Conservation (phyloP, 23 tunicate genomes). For the Corella eumyota region DNA sequence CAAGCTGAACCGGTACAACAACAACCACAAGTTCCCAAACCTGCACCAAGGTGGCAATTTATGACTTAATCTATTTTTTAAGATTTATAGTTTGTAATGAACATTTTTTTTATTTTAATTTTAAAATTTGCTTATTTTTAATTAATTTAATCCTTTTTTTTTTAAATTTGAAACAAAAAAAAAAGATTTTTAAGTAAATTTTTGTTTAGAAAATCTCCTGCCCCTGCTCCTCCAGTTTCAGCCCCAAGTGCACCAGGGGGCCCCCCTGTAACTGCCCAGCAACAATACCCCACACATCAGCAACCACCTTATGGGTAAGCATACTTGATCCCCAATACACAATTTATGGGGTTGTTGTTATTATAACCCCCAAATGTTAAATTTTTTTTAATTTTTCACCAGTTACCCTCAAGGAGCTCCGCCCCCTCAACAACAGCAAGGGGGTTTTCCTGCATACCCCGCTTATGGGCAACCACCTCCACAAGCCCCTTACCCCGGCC, state of each 20-base stretch:
- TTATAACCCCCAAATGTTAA: background rate
- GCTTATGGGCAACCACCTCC: conserved; percentile 2
- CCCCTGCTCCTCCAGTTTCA: conserved; percentile 39
- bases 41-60: conserved; percentile 82
- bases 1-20: conserved; percentile 7
- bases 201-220: conserved; percentile 11
- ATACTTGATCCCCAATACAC: too few relatives aligned
- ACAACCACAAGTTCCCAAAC: conserved; percentile 29
- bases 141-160: background rate
- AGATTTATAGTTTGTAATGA: background rate
- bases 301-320: conserved; percentile 53
- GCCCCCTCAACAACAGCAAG: conserved; percentile 37
- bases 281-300: conserved; percentile 15
- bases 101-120: background rate
- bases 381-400: background rate
- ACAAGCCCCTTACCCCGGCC: conserved; percentile 27
- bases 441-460: conserved; percentile 18
- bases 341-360: too few relatives aligned
- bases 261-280: conserved; percentile 22
- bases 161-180: background rate
- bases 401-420: conserved; percentile 31
- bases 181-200: background rate
- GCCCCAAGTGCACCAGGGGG: conserved; percentile 11
- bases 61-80: background rate
- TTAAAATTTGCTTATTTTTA: background rate